Percentiles rank a stretch among this genome's conserved stretches.
Conservation (phyloP, 2,888 invertebrate species). For the Diachrysia chrysitis region DNA sequence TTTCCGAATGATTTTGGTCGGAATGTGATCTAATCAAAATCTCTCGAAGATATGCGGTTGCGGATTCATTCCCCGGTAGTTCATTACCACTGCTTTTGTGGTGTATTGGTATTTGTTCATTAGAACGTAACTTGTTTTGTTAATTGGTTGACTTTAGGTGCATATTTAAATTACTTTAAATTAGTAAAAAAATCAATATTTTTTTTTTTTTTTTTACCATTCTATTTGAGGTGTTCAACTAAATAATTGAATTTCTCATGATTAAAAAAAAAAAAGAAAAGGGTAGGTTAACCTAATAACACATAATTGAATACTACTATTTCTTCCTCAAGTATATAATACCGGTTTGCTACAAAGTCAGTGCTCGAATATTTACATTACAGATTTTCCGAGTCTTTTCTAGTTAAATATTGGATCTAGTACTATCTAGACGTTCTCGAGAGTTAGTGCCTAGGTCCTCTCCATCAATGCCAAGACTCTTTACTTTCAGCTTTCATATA, state of each 20-base stretch:
- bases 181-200: too few species aligned
- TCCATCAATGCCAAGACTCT: conserved; percentile 55
- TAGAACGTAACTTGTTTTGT: not conserved
- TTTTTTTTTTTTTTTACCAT: too few species aligned
- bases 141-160: not conserved
- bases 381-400: conserved; percentile 1
- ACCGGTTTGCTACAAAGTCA: not conserved
- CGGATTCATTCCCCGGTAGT: not conserved
- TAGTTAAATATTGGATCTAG: conserved; percentile 11
- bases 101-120: not conserved
- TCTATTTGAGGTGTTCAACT: too few species aligned
- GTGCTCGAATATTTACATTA: not conserved
- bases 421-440: conserved; percentile 28
- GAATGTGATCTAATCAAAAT: conserved; percentile 5
- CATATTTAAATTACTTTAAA: too few species aligned
- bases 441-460: conserved; percentile 43
- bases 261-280: not conserved
- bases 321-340: not conserved
- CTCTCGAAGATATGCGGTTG: conserved; percentile 2
- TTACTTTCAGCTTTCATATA: conserved; percentile 62
- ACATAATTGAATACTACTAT: not conserved
- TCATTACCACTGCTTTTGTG: not conserved
- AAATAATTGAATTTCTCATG: too few species aligned
- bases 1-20: not conserved
- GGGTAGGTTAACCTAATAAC: not conserved